phyloP scores from a whole-genome alignment of 2,113 vertebrate genomes.

The Oryzias celebensis region DNA sequence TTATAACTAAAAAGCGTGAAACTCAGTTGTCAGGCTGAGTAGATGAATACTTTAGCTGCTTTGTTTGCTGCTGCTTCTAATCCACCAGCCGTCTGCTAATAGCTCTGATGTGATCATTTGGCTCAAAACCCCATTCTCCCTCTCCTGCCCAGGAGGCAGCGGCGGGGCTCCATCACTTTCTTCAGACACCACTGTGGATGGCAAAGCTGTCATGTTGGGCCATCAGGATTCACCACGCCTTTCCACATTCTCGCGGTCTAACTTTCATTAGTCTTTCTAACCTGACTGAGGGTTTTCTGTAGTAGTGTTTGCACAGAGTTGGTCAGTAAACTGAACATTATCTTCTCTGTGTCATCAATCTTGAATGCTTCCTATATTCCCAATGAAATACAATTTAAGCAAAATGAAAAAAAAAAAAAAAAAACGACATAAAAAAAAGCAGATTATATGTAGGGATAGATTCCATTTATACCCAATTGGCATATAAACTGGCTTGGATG shows the following conservation, averaged over 20 bases:
- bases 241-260: neutral
- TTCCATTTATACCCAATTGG: too few relatives aligned
- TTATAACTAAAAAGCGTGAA: conserved; percentile 40
- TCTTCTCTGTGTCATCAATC: too few relatives aligned
- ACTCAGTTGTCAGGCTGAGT: conserved; percentile 14
- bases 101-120: conserved; percentile 57
- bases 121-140: conserved; percentile 3
- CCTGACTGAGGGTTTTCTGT: too few relatives aligned
- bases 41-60: conserved; percentile 41
- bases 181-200: neutral
- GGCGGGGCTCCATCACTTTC: conserved; percentile 6
- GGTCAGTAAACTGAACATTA: too few relatives aligned
- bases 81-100: conserved; percentile 40
- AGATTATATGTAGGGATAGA: too few relatives aligned
- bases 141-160: conserved; percentile 28
- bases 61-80: conserved; percentile 42
- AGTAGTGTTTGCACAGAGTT: too few relatives aligned
- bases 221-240: conserved; percentile 29
- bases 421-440: too few relatives aligned
- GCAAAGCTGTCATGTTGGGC: conserved; percentile 32
- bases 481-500: too few relatives aligned
- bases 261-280: neutral
- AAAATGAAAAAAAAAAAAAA: too few relatives aligned
- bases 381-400: too few relatives aligned
- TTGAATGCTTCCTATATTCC: too few relatives aligned